These are phyloP conservation scores for Aphelinus atriplicis DNA, from an alignment of 1,140 invertebrate species.

Conservation along the genomic window DNA sequence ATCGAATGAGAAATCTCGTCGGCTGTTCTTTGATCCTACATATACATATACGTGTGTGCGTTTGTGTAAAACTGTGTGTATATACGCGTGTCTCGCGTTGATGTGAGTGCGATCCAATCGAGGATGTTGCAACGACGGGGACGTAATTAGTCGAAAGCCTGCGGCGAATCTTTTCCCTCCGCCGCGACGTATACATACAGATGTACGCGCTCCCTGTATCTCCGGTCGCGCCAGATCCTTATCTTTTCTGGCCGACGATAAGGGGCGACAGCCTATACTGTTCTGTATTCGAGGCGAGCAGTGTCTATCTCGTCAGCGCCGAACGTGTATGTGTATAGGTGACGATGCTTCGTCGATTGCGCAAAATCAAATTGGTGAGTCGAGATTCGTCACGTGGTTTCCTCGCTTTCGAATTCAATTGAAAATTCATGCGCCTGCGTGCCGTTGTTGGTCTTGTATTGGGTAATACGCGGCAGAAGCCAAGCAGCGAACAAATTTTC, in stretches of 20 bases:
- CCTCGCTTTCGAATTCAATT: slow-evolving; percentile 30
- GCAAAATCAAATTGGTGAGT: slow-evolving; percentile 52
- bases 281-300: too few species aligned
- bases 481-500: too few species aligned
- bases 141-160: neutral
- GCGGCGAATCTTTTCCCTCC: neutral
- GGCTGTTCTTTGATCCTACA: neutral
- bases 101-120: neutral
- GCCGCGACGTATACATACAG: neutral
- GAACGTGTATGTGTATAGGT: too few species aligned
- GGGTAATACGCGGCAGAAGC: neutral
- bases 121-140: neutral
- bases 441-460: neutral
- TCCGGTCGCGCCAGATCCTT: slow-evolving; percentile 2
- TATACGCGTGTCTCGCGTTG: neutral
- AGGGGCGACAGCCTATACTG: neutral
- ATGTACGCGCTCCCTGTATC: neutral
- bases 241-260: slow-evolving; percentile 8
- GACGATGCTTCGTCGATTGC: slow-evolving; percentile 49
- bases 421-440: neutral
- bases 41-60: neutral
- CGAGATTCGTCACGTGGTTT: neutral
- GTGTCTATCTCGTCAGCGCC: too few species aligned
- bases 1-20: slow-evolving; percentile 37
- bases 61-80: neutral